These are phyloP conservation scores for Girardinichthys multiradiatus DNA, from an alignment of 2,113 vertebrate species.

Conservation along the genomic window DNA sequence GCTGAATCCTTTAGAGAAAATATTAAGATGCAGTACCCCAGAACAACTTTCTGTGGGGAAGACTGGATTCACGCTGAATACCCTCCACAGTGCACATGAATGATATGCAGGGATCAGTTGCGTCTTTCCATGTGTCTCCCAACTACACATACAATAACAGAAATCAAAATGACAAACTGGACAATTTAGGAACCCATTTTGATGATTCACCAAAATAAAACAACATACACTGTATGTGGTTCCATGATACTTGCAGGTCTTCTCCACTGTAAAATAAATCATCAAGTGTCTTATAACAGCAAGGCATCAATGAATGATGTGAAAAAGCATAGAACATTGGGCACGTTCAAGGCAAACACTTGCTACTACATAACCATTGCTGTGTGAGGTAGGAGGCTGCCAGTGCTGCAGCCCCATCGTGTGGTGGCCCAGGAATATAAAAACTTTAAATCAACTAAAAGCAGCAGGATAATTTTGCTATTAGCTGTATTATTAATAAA, in stretches of 20 bases:
- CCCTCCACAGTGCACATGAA: conserved; percentile 63
- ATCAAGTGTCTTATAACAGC: not conserved
- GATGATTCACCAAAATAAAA: not conserved
- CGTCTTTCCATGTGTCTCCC: conserved; percentile 70
- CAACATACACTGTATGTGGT: conserved; percentile 60
- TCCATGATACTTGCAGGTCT: conserved; percentile 65
- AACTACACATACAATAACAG: conserved; percentile 46
- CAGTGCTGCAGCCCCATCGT: too few species aligned
- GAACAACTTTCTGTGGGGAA: conserved; percentile 59
- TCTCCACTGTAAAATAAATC: conserved; percentile 67
- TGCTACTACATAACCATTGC: too few species aligned
- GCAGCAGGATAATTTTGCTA: too few species aligned
- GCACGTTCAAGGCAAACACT: too few species aligned
- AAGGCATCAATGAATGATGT: not conserved
- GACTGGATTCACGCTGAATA: conserved; percentile 36
- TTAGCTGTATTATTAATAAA: too few species aligned
- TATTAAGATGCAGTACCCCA: conserved; percentile 39
- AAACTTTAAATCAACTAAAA: too few species aligned
- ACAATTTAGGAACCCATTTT: not conserved
- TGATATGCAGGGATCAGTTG: conserved; percentile 49
- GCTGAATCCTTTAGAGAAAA: too few species aligned
- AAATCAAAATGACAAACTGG: not conserved
- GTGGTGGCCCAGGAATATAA: too few species aligned
- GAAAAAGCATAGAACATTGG: not conserved
- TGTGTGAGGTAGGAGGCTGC: too few species aligned